These are phyloP conservation scores for Theretra japonica DNA, from an alignment of 2,888 invertebrate species.

Conservation along the genomic window DNA sequence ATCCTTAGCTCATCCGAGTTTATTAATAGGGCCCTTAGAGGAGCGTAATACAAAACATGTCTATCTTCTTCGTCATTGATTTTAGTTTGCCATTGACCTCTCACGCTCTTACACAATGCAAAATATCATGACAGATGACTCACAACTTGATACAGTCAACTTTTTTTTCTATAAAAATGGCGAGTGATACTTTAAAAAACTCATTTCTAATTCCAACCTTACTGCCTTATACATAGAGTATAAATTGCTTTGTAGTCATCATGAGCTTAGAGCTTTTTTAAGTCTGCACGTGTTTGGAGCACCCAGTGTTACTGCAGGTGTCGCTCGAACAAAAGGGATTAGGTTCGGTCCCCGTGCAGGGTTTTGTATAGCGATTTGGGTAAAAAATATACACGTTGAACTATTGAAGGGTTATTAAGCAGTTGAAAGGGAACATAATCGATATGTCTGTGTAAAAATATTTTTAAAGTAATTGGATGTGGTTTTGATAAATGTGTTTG, in stretches of 20 bases:
- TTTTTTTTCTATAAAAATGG: slow-evolving; percentile 10
- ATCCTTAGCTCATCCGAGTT: no score
- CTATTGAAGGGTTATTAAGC: slow-evolving; percentile 33
- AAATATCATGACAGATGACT: slow-evolving; percentile 44
- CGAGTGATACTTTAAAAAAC: slow-evolving; percentile 14
- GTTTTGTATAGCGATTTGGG: slow-evolving; percentile 66
- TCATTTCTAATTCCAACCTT: slow-evolving; percentile 28
- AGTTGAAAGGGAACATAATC: slow-evolving; percentile 17
- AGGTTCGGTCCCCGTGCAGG: slow-evolving; percentile 67
- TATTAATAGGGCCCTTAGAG: no score
- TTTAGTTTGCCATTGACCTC: slow-evolving; percentile 24
- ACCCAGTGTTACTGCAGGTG: slow-evolving; percentile 81
- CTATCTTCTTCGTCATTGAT: slow-evolving; percentile 3
- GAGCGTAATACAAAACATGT: background rate
- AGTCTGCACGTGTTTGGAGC: slow-evolving; percentile 67
- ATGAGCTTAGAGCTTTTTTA: slow-evolving; percentile 48
- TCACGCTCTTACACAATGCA: background rate
- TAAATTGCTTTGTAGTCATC: slow-evolving; percentile 28
- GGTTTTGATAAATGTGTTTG: no score
- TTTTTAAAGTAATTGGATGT: slow-evolving; percentile 2
- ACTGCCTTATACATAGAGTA: accelerated
- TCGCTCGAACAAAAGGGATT: slow-evolving; percentile 75
- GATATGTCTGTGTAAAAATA: slow-evolving; percentile 11
- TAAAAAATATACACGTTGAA: slow-evolving; percentile 41
- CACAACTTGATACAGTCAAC: slow-evolving; percentile 28